phyloP scores from a whole-genome alignment of 2,888 invertebrate genomes.

The Sturmia bella region DNA sequence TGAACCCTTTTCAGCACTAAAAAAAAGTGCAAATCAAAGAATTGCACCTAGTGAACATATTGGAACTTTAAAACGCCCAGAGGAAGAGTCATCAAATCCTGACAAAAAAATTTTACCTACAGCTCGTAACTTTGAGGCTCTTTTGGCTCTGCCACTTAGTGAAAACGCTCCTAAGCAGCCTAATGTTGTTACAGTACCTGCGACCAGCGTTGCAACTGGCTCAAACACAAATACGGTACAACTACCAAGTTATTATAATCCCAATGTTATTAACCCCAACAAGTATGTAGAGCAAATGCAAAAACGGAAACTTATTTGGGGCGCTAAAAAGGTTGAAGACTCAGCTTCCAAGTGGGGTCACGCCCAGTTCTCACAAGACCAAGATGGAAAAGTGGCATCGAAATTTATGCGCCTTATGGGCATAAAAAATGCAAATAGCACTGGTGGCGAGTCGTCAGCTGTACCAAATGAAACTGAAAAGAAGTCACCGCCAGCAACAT shows the following conservation, averaged over 20 bases:
- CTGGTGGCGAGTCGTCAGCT: constrained; percentile 22
- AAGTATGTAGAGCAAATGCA: constrained; percentile 95
- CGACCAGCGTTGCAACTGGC: constrained; percentile 62
- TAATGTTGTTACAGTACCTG: constrained; percentile 75
- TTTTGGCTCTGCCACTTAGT: constrained; percentile 75
- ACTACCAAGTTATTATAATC: constrained; percentile 89
- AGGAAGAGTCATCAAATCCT: constrained; percentile 16
- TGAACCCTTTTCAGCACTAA: constrained; percentile 18
- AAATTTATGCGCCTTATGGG: constrained; percentile 99
- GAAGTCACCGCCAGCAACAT: constrained; percentile 35
- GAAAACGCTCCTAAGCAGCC: constrained; percentile 79
- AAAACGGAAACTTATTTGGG: constrained; percentile 95
- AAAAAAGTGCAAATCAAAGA: constrained; percentile 37
- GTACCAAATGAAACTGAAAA: constrained; percentile 53
- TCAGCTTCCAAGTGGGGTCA: constrained; percentile 87
- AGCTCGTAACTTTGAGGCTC: constrained; percentile 72
- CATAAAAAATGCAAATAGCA: constrained; percentile 82
- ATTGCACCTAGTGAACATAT: constrained; percentile 24
- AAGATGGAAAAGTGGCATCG: constrained; percentile 94
- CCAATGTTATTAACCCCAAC: constrained; percentile 87
- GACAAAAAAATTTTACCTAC: constrained; percentile 60
- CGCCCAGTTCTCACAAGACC: constrained; percentile 93
- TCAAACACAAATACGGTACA: constrained; percentile 71
- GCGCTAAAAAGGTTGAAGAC: constrained; percentile 86
- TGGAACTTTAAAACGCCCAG: constrained; percentile 24